These are phyloP conservation scores for Aspidoscelis tigris DNA, from an alignment of 2,113 vertebrate species.

Conservation along the genomic window DNA sequence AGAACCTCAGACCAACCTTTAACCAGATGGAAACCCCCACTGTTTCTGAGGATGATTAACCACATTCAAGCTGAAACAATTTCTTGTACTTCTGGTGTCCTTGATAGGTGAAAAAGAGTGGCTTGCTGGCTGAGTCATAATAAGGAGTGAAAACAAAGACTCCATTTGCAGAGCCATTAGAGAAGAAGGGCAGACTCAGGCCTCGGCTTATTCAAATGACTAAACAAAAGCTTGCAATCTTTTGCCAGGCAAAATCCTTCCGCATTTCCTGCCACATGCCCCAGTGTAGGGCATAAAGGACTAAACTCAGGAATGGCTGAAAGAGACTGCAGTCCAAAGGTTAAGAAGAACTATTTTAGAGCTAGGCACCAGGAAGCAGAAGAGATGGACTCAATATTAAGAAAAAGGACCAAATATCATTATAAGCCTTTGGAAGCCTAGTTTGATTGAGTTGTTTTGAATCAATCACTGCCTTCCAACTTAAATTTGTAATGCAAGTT, in stretches of 20 bases:
- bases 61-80: not conserved
- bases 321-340: not conserved
- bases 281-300: not conserved
- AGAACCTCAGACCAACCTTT: not conserved
- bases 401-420: not conserved
- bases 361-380: not conserved
- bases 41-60: not conserved
- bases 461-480: not conserved
- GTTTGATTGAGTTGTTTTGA: not conserved
- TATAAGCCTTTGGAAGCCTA: not conserved
- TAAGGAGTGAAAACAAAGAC: slow-evolving; percentile 15
- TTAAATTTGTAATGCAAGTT: not conserved
- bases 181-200: not conserved
- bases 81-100: slow-evolving; percentile 12
- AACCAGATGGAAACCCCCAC: not conserved
- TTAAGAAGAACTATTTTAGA: not conserved
- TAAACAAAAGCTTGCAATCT: not conserved
- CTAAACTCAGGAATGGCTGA: no score
- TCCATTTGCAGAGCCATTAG: not conserved
- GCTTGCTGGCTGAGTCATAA: slow-evolving; percentile 23
- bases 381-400: not conserved
- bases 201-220: not conserved
- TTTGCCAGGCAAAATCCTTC: not conserved
- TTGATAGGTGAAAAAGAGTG: slow-evolving; percentile 14
- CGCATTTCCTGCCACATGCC: not conserved